These are phyloP conservation scores for Girardinichthys multiradiatus DNA, from an alignment of 2,113 vertebrate species.

Conservation along the genomic window DNA sequence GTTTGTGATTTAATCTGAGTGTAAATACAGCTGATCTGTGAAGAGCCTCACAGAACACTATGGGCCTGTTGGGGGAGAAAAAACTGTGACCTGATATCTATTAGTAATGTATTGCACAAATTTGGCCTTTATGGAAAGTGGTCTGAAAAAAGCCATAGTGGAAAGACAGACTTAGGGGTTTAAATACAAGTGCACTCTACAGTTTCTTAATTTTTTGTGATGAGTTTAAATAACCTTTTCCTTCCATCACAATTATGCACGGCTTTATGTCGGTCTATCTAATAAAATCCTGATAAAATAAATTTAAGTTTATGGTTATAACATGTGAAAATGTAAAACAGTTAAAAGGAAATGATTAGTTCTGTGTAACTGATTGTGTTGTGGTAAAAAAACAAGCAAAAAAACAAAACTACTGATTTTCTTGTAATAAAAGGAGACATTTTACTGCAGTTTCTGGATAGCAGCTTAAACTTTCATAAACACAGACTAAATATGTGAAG, in stretches of 20 bases:
- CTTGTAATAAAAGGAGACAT: background rate
- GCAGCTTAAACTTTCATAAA: slow-evolving; percentile 47
- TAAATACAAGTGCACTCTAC: background rate
- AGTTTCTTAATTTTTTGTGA: background rate
- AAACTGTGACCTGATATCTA: too few relatives aligned
- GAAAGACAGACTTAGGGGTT: background rate
- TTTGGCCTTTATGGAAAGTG: too few relatives aligned
- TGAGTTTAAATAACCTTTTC: background rate
- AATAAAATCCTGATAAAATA: background rate
- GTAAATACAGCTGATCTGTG: background rate
- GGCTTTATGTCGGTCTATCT: background rate
- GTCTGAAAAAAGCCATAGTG: too few relatives aligned
- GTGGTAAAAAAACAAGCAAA: background rate
- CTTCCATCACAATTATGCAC: background rate
- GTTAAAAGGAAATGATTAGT: background rate
- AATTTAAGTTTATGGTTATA: background rate
- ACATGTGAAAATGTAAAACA: background rate
- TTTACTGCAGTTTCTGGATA: background rate
- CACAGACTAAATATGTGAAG: slow-evolving; percentile 55
- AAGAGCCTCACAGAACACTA: too few relatives aligned
- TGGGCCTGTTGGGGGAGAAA: too few relatives aligned
- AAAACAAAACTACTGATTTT: too few relatives aligned
- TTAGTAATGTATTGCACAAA: too few relatives aligned
- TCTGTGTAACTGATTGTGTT: background rate
- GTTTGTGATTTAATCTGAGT: background rate